Base-by-base conservation (phyloP, 2,797 vertebrate genomes). In the Neosilurus hyrtlii region DNA sequence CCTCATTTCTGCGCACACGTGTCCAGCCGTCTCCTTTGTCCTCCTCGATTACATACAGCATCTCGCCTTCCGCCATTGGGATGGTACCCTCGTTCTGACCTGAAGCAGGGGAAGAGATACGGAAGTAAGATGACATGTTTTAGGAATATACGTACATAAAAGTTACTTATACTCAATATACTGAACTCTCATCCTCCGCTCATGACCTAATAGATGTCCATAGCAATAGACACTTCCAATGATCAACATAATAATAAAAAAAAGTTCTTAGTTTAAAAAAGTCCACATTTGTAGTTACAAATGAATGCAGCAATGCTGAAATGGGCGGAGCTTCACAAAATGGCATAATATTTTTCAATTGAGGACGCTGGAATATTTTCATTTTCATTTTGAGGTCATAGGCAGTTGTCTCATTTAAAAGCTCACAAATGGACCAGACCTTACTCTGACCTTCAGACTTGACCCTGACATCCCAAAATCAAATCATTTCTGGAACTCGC, bases 21-120 rank as follows among this genome's bases (percentile, higher is more conserved):
- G 98, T 99, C 98, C 98, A 99, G 66, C 98, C 97, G 14, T 99
- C 97, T 8, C 98, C 98, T 94, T 99, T 99, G 91, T 99, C 98
- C 85, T 99, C 97, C 88, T 99, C 98, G 88, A 99, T 98, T 86
- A 99, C 95, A 85, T 97, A 99, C 74, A 99, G 92, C 88, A 99
- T 91, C 89, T 99, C 98, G 2, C 96, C 97, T 92, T 99, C 98
- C 88, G 95, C 95, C 96, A 99, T 97, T 6, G 96, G 95, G 86
- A 99, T 94, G 54, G 98, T 99, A 56, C 98, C 98, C 94, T 99
- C 98, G 61, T 97, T 99, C 89, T 98, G 97, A 90, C 98, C 98
- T 99, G 87, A 66, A 85, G 8, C 11, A 26, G 2, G 26, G 35
- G 12, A 30, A 30, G 49, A 56, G 35, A 16, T 52, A 22, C 73